phyloP scores from a whole-genome alignment of 2,113 vertebrate species.

The Puma concolor region DNA sequence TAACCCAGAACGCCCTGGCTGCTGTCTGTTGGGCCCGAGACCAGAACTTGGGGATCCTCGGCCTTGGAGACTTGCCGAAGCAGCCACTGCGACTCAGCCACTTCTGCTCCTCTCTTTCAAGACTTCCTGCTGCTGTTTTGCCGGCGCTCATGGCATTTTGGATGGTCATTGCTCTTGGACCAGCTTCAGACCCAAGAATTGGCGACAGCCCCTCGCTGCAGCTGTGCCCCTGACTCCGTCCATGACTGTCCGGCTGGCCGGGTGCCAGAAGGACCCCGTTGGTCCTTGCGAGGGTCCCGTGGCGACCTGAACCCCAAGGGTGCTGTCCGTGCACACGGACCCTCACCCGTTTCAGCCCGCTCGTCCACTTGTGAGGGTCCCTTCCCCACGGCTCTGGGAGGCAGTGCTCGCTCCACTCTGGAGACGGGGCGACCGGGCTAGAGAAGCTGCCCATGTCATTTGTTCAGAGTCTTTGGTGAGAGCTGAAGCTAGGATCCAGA shows the following conservation, averaged over 20 bases:
- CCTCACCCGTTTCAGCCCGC: background rate
- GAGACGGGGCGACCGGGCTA: background rate
- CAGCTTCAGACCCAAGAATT: background rate
- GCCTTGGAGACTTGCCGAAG: background rate
- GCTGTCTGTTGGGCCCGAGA: background rate
- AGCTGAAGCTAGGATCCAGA: background rate
- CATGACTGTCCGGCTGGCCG: fast-evolving
- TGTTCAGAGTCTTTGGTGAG: background rate
- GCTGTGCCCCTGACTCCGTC: background rate
- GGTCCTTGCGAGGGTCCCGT: background rate
- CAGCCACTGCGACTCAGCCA: background rate
- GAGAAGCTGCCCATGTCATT: background rate
- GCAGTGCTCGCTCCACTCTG: background rate
- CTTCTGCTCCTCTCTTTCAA: background rate
- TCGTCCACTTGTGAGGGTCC: background rate
- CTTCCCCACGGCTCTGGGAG: background rate
- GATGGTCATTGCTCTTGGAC: background rate
- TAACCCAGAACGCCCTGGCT: background rate
- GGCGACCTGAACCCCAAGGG: background rate
- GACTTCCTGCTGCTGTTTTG: background rate
- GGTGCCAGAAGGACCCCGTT: background rate
- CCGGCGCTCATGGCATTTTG: background rate
- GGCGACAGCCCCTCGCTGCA: background rate
- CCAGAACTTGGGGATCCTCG: background rate
- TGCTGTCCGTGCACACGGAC: fast-evolving